phyloP scores from a whole-genome alignment of 2,888 invertebrate species.

The Trichopoda pennipes region DNA sequence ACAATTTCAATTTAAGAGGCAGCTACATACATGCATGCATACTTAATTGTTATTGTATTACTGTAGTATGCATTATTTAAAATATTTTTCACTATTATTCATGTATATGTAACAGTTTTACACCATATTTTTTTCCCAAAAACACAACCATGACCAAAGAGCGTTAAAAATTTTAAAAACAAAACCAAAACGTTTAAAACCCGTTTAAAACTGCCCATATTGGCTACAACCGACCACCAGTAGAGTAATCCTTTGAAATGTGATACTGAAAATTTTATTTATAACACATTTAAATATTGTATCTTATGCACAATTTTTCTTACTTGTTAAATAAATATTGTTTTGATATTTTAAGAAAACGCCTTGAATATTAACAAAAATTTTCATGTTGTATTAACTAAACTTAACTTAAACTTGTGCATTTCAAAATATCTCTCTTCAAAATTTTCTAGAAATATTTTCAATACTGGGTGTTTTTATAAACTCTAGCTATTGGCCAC shows the following conservation, averaged over 20 bases:
- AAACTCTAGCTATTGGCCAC: too few relatives aligned
- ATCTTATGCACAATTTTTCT: conserved; percentile 56
- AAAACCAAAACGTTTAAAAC: conserved; percentile 7
- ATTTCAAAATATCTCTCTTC: too few relatives aligned
- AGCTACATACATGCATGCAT: background rate
- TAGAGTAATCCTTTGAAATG: conserved; percentile 58
- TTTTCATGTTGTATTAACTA: too few relatives aligned
- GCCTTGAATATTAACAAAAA: background rate
- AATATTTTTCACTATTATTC: conserved; percentile 11
- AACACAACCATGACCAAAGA: conserved; percentile 64
- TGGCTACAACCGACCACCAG: conserved; percentile 56
- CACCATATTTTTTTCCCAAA: conserved; percentile 8
- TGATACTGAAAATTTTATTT: conserved; percentile 70
- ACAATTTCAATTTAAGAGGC: background rate
- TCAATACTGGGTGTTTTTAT: too few relatives aligned
- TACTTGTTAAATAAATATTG: conserved; percentile 6
- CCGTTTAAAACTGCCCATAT: background rate
- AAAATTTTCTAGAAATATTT: too few relatives aligned
- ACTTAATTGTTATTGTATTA: background rate
- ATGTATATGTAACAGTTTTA: conserved; percentile 7
- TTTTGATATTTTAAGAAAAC: conserved; percentile 21
- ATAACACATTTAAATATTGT: conserved; percentile 73
- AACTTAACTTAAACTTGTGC: too few relatives aligned
- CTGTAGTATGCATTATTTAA: background rate
- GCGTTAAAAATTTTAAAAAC: conserved; percentile 49